Conservation (phyloP, 2,797 vertebrate species). For the Knipowitschia caucasica region DNA sequence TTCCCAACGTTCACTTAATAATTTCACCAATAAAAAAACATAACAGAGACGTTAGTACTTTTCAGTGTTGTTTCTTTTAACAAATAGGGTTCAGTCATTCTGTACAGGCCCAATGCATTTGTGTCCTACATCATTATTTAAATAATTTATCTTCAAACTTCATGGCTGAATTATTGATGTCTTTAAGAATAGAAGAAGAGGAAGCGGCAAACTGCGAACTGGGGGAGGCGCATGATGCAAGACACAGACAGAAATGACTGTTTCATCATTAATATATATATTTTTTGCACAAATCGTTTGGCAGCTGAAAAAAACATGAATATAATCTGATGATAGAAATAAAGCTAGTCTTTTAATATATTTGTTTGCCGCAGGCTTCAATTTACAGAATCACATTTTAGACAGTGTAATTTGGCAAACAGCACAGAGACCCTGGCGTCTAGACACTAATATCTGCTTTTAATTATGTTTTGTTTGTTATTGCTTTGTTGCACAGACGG, state of each 20-base stretch:
- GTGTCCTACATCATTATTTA: slow-evolving; percentile 63
- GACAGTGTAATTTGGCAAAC: slow-evolving; percentile 3
- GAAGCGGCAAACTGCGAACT: slow-evolving; percentile 54
- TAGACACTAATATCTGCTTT: slow-evolving; percentile 10
- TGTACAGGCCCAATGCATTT: slow-evolving; percentile 47
- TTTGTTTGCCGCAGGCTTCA: slow-evolving; percentile 23
- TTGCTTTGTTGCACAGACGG: slow-evolving; percentile 3
- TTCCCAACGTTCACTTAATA: too few relatives aligned
- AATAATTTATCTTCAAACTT: slow-evolving; percentile 72
- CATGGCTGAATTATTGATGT: slow-evolving; percentile 77
- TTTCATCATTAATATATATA: slow-evolving; percentile 63
- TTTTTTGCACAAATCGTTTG: slow-evolving; percentile 27
- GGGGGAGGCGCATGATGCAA: slow-evolving; percentile 66
- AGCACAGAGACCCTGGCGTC: slow-evolving; percentile 12
- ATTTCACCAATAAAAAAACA: too few relatives aligned
- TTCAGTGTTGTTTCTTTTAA: too few relatives aligned
- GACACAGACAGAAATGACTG: slow-evolving; percentile 55
- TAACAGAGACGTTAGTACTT: too few relatives aligned
- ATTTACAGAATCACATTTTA: slow-evolving; percentile 29
- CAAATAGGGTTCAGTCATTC: slow-evolving; percentile 40
- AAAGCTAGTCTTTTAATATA: slow-evolving; percentile 21
- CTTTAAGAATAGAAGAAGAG: slow-evolving; percentile 58
- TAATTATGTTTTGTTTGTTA: slow-evolving; percentile 7
- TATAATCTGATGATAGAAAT: slow-evolving; percentile 43
- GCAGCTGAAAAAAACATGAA: slow-evolving; percentile 45